Base-by-base conservation (phyloP, 2,888 invertebrate genomes). In the Timema cristinae region DNA sequence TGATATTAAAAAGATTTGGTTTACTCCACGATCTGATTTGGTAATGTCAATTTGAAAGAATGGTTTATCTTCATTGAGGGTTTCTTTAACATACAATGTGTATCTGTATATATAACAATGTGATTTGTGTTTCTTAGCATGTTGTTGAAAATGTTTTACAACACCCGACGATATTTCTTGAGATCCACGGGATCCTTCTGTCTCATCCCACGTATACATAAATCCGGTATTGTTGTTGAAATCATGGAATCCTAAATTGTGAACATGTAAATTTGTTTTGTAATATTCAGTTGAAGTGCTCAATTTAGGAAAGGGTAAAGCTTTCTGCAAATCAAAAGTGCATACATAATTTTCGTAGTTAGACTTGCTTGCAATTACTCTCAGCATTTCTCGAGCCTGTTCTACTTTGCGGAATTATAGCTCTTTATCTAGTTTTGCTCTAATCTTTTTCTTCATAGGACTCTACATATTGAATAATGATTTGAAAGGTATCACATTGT, bases 161-260 rank as follows among this genome's bases (percentile, higher is more conserved):
- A 63, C 48, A 63, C 32, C 1, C 47, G 47, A 47, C 32, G 63
- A 63, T 11, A 63, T 63, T 11, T 32, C 47, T 63, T 63, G 63
- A 13, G 63, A 47, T 10, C 47, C 63, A 11, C 47, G 32, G 10
- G 47, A 13, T 9, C 10, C 67, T 32, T 67, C 51, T 2, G 67
- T 67, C 8, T 67, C 50, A 15, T 67, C 50, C 67, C 67, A 67
- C 15, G 50, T n/a, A 6, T 67, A 51, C 67, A 67, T 49, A 16
- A 16, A 67, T 8, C 63, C 47, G 47, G 48, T 48, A 63, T 48
- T 7, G 13, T 63, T 63, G 16, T 63, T 63, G 11, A 63, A 63
- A 11, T 32, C 32, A 8, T 63, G 63, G 16, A 63, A 16, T 15
- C 63, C 63, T 11, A 63, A 63, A 63, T 63, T 8, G 13, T 63